A percentile compares a stretch with the other conserved stretches of the same genome.
These are phyloP conservation scores for Mellilla xanthometata DNA, from an alignment of 2,888 invertebrate genomes.

Conservation along the genomic window DNA sequence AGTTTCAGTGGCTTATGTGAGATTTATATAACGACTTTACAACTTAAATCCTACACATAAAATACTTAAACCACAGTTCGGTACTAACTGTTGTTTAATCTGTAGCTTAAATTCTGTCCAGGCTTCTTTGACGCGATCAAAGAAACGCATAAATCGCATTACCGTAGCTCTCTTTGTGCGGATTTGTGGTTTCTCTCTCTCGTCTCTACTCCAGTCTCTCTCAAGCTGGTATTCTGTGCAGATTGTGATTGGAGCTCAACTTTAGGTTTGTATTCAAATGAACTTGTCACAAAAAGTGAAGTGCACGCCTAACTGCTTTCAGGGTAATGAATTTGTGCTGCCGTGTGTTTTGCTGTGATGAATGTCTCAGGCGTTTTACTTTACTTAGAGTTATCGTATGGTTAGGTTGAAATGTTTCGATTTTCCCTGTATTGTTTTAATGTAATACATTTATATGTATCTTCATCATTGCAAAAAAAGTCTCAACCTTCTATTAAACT, in stretches of 20 bases:
- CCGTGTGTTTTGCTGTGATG: constrained; percentile 11
- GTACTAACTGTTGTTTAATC: neutral
- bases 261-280: constrained; percentile 27
- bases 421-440: too few species aligned
- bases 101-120: constrained; percentile 26
- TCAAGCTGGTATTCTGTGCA: constrained; percentile 10
- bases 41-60: constrained; percentile 14
- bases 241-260: constrained; percentile 20
- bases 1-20: neutral
- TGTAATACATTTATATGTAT: neutral
- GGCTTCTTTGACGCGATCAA: constrained; percentile 25
- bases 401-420: too few species aligned
- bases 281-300: constrained; percentile 16
- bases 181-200: constrained; percentile 18
- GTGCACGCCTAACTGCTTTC: constrained; percentile 18
- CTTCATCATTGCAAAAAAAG: neutral
- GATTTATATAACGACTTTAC: constrained; percentile 12
- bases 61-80: constrained; percentile 6
- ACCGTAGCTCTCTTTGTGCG: constrained; percentile 17
- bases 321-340: constrained; percentile 8
- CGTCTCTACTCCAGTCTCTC: neutral
- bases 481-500: neutral
- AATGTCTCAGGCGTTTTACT: constrained; percentile 3
- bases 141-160: constrained; percentile 31
- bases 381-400: too few species aligned